These are phyloP conservation scores for Heliconius ismenius DNA, from an alignment of 2,888 invertebrate genomes.

Conservation along the genomic window DNA sequence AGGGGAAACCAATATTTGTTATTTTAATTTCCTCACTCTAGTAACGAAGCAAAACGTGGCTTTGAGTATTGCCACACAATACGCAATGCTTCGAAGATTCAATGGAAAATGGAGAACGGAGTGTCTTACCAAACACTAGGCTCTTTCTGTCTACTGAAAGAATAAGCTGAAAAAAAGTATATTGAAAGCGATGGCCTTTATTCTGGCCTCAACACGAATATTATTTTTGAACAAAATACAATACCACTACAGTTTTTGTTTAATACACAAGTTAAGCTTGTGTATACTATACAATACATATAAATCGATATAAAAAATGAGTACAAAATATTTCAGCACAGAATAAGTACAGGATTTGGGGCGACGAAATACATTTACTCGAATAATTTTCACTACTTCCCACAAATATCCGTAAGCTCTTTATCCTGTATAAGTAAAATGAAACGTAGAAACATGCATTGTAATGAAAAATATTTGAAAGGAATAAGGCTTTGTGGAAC, in stretches of 20 bases:
- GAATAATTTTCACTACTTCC: conserved; percentile 16
- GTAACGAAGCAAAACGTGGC: too few relatives aligned
- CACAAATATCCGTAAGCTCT: conserved; percentile 20
- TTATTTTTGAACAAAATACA: not conserved
- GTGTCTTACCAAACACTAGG: too few relatives aligned
- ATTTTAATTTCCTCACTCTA: too few relatives aligned
- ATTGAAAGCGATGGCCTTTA: too few relatives aligned
- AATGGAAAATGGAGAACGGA: too few relatives aligned
- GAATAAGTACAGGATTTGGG: conserved; percentile 5
- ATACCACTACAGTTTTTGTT: not conserved
- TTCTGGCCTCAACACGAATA: not conserved
- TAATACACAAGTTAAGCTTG: not conserved
- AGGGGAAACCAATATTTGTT: too few relatives aligned
- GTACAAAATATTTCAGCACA: not conserved
- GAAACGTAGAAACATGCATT: conserved; percentile 18
- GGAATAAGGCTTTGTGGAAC: conserved; percentile 11
- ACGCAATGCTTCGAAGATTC: too few relatives aligned
- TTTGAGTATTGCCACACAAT: too few relatives aligned
- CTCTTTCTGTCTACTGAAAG: too few relatives aligned
- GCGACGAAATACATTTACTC: conserved; percentile 21
- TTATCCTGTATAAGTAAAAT: conserved; percentile 17
- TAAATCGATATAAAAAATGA: not conserved
- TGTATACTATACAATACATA: not conserved
- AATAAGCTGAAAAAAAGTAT: too few relatives aligned
- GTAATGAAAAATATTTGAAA: conserved; percentile 19